Evolutionary conservation across 2,113 vertebrate genomes (phyloP).

Genomic region (Malurus alboscapulatus): DNA sequence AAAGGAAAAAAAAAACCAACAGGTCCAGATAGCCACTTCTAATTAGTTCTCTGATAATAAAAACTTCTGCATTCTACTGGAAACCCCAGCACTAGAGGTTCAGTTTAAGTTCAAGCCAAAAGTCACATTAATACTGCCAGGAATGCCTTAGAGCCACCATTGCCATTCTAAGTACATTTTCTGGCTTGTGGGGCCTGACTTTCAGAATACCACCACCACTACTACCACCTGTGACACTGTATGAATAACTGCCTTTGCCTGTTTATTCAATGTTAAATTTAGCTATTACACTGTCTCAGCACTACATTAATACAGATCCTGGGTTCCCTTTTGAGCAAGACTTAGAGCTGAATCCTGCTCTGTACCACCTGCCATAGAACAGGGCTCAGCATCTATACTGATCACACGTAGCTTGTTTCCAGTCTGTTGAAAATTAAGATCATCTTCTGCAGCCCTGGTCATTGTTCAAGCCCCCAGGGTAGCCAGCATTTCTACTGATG

Average conservation of each 20-base stretch:
- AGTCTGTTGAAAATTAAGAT: not conserved
- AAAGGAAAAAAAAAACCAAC: not conserved
- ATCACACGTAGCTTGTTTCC: rapidly evolving
- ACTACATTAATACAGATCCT: not conserved
- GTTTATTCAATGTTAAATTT: not conserved
- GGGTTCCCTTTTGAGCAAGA: not conserved
- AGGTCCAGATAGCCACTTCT: not conserved
- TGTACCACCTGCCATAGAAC: rapidly evolving
- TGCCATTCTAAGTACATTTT: not conserved
- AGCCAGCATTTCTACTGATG: not conserved
- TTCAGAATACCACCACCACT: not conserved
- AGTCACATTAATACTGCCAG: not conserved
- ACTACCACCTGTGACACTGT: not conserved
- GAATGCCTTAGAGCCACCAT: rapidly evolving
- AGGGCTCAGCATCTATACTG: not conserved
- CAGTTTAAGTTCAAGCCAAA: not conserved
- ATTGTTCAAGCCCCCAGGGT: rapidly evolving
- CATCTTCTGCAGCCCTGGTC: not conserved
- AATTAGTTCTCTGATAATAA: not conserved
- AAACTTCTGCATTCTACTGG: not conserved
- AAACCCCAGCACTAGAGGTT: not conserved
- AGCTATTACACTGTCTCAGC: not conserved
- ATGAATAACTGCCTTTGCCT: not conserved
- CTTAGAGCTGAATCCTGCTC: not conserved
- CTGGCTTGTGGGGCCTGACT: not conserved